Percentiles rank a stretch among this genome's conserved stretches.
Evolutionary conservation across 2,888 invertebrate genomes (phyloP).

Genomic region (Epistrophe grossulariae): DNA sequence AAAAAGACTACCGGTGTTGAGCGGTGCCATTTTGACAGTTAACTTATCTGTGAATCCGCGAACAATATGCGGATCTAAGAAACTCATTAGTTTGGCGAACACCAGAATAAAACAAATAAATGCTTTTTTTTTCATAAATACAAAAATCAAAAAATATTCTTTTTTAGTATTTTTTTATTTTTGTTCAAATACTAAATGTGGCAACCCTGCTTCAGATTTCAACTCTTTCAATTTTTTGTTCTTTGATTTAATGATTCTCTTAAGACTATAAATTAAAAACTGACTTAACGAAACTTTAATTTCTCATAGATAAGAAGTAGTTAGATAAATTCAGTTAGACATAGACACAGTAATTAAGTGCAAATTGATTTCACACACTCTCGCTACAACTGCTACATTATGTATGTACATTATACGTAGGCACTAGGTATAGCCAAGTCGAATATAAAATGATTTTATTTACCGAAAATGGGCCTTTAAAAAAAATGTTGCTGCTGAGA

Average conservation of each 20-base stretch:
- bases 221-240: neutral
- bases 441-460: slow-evolving; percentile 21
- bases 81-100: no score
- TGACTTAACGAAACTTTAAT: slow-evolving; percentile 48
- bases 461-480: slow-evolving; percentile 55
- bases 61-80: no score
- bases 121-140: no score
- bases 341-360: slow-evolving; percentile 14
- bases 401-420: neutral
- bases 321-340: neutral
- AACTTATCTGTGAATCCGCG: no score
- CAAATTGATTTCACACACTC: slow-evolving; percentile 12
- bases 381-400: neutral
- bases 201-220: neutral
- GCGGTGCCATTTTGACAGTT: no score
- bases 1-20: no score
- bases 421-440: neutral
- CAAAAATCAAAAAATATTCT: no score
- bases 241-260: slow-evolving; percentile 28
- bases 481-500: slow-evolving; percentile 35
- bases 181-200: no score
- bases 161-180: no score
- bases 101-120: no score
- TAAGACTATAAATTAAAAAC: slow-evolving; percentile 52
- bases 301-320: slow-evolving; percentile 4